Conservation (phyloP, 37 sponge, comb jelly and placozoan species). For the Amphimedon queenslandica region DNA sequence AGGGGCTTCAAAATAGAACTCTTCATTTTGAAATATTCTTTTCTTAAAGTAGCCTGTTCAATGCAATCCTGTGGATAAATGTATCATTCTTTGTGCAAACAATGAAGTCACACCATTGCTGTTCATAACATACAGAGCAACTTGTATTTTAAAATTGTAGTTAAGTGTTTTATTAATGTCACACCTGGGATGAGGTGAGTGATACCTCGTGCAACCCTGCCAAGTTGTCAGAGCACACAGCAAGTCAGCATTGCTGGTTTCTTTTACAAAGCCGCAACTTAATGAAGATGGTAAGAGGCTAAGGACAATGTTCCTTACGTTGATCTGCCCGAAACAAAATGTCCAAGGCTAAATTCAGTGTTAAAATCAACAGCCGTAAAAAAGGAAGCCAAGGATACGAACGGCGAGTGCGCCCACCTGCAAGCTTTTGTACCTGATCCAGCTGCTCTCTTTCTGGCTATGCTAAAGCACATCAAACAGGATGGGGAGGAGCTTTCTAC, state of each 20-base stretch:
- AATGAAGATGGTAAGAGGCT: not conserved
- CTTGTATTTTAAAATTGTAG: not conserved
- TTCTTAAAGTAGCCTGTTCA: not conserved
- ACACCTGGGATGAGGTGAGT: not conserved
- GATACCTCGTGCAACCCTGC: not conserved
- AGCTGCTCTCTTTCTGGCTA: not conserved
- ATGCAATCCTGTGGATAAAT: not conserved
- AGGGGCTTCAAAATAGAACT: not conserved
- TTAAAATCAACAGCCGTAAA: not conserved
- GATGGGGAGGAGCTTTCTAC: not conserved
- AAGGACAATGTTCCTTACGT: not conserved
- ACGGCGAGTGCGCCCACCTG: not conserved
- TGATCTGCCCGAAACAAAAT: not conserved
- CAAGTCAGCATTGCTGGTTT: not conserved
- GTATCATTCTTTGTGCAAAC: not conserved
- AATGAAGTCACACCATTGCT: conserved; percentile 20
- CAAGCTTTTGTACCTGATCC: not conserved
- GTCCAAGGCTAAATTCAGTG: not conserved
- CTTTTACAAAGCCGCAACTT: not conserved
- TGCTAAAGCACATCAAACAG: no score
- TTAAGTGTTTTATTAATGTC: not conserved
- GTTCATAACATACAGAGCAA: conserved; percentile 8
- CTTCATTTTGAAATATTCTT: not conserved
- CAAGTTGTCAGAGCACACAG: not conserved
- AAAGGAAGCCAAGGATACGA: not conserved